Conservation (phyloP, 2,797 vertebrate genomes). For the Rhinoraja longicauda region DNA sequence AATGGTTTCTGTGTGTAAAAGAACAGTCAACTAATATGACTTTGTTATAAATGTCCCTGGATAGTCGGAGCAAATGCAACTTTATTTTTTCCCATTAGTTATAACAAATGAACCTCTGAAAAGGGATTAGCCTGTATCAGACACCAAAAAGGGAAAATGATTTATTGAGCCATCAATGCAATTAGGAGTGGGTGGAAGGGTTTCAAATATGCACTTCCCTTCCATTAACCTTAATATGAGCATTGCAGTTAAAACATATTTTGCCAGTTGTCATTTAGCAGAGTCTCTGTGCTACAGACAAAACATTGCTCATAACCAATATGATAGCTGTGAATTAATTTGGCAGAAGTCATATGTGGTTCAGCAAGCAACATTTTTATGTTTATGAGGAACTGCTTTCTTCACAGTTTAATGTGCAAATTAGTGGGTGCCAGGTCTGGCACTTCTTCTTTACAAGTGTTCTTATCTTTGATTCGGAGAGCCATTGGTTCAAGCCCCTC, state of each 20-base stretch:
- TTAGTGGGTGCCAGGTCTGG: neutral
- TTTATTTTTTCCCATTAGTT: slow-evolving; percentile 1
- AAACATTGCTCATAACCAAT: slow-evolving; percentile 8
- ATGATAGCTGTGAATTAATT: slow-evolving; percentile 21
- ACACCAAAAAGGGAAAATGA: neutral
- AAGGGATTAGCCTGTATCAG: neutral
- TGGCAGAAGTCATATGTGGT: neutral
- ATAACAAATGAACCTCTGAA: neutral
- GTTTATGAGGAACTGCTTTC: neutral
- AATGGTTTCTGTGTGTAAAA: slow-evolving; percentile 35
- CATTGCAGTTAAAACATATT: slow-evolving; percentile 12
- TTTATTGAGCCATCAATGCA: slow-evolving; percentile 14
- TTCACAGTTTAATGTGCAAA: neutral
- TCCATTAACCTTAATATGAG: neutral
- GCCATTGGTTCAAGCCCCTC: neutral
- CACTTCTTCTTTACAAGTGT: neutral
- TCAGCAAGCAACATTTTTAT: slow-evolving; percentile 25
- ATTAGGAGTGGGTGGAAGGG: neutral
- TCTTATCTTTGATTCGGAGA: neutral
- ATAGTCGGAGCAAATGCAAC: slow-evolving; percentile 2
- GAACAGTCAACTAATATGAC: slow-evolving; percentile 2
- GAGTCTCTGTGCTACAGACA: neutral
- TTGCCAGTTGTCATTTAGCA: slow-evolving; percentile 10
- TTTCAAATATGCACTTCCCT: slow-evolving; percentile 20
- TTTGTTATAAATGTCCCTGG: slow-evolving; percentile 6